Base-by-base conservation (phyloP, 2,888 invertebrate species). In the Polymixis lichenea region DNA sequence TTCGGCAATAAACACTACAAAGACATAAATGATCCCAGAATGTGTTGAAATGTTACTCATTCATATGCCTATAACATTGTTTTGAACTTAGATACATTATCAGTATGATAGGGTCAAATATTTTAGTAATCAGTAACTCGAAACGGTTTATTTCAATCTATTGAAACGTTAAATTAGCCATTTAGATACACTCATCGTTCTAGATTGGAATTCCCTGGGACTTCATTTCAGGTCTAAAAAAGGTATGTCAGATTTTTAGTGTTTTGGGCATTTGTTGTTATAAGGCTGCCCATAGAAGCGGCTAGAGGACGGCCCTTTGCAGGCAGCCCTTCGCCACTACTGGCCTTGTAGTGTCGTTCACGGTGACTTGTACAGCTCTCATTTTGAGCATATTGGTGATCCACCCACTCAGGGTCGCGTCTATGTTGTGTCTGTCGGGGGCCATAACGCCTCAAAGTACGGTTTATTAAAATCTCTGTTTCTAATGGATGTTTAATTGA, bases 81-180 rank as follows among this genome's bases (percentile, higher is more conserved):
- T 62, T 64, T 80, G 86, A 85, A 76, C 85, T 83, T 43, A 85
- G 80, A 87, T 86, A 83, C 32, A 61, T n/a, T 83, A 87, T 86
- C 87, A 72, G 43, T 13, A 49, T 43, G 68, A 70, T 79, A 55
- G 72, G 87, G 87, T 87, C 77, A 85, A 76, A 78, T 85, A 61
- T 72, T 83, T 75, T 73, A 80, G 68, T 68, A 79, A 87, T 79
- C 80, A 68, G 58, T 65, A 65, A 38, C 71, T 71, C 43, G 72
- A 62, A 72, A n/a, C 9, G 0, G 64, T 80, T 32, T 22, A 61
- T 58, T 75, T 55, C 72, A 43, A 70, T 55, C 15, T 72, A 62
- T 64, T 61, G 25, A 22, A 66, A 78, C 8, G 3, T 70, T 68
- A n/a, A 74, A 75, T 43, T 56, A 60, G 43, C 19, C 22, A 32